Evolutionary conservation across 1,140 invertebrate genomes (phyloP).

Genomic region (Sogatella furcifera): DNA sequence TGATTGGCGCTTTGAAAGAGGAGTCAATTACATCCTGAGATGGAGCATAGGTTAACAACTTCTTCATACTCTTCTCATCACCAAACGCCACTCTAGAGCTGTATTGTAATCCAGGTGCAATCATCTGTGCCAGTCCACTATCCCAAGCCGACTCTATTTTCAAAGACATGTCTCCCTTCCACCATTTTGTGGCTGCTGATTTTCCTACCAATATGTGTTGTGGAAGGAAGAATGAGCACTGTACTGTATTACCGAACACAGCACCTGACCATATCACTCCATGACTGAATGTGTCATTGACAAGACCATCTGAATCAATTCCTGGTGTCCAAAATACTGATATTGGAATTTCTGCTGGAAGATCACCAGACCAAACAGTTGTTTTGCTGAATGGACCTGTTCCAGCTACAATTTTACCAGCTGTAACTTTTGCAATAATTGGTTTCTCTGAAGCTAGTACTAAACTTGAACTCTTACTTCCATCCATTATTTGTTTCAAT

Average conservation of each 20-base stretch:
- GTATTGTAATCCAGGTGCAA: background rate
- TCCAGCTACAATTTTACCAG: background rate
- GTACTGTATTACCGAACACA: slow-evolving; percentile 7
- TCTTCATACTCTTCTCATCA: background rate
- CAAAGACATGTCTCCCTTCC: slow-evolving; percentile 8
- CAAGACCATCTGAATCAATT: background rate
- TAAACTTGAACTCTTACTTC: background rate
- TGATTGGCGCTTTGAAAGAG: background rate
- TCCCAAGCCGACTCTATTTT: no score
- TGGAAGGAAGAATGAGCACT: slow-evolving; percentile 14
- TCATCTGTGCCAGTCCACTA: no score
- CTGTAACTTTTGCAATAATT: background rate
- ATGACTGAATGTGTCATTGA: slow-evolving; percentile 5
- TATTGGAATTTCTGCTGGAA: slow-evolving; percentile 9
- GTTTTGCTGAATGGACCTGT: background rate
- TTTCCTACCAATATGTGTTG: slow-evolving; percentile 9
- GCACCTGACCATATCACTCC: slow-evolving; percentile 15
- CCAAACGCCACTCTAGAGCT: slow-evolving; percentile 8
- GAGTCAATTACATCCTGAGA: slow-evolving; percentile 2
- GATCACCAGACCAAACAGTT: slow-evolving; percentile 11
- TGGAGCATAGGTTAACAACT: background rate
- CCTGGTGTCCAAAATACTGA: slow-evolving; percentile 14
- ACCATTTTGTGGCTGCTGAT: slow-evolving; percentile 8
- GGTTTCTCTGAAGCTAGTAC: background rate
- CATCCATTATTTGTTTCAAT: background rate